Evolutionary conservation across 2,888 invertebrate species (phyloP).

Genomic region (Tholera decimalis): DNA sequence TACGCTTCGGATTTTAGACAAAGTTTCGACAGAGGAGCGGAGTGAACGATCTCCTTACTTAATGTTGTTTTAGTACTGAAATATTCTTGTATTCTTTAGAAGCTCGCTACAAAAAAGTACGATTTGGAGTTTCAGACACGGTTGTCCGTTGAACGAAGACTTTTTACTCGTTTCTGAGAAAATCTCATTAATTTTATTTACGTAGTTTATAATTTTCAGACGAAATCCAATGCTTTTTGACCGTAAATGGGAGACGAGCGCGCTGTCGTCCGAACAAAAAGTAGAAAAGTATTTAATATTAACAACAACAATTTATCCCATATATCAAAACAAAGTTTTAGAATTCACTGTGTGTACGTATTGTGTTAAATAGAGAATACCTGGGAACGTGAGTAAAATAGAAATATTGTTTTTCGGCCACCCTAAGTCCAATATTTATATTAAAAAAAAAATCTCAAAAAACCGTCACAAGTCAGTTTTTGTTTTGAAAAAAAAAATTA

Average conservation of each 20-base stretch:
- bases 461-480: too few species aligned
- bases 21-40: constrained; percentile 47
- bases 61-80: constrained; percentile 44
- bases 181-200: constrained; percentile 34
- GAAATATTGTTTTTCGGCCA: too few species aligned
- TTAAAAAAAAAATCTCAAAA: too few species aligned
- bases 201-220: constrained; percentile 4
- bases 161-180: constrained; percentile 9
- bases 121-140: constrained; percentile 3
- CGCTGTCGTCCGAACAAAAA: neutral
- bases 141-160: constrained; percentile 7
- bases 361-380: neutral
- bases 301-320: neutral
- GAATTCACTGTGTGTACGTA: neutral
- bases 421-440: neutral
- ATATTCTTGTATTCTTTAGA: constrained; percentile 40
- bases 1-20: constrained; percentile 55
- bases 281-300: neutral
- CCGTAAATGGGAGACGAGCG: constrained; percentile 1
- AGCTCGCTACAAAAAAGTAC: constrained; percentile 19
- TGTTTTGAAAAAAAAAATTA: too few species aligned
- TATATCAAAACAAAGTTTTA: neutral
- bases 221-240: neutral
- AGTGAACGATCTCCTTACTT: constrained; percentile 57
- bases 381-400: too few species aligned